Percentiles rank a stretch among this genome's conserved stretches.
These are phyloP conservation scores for Clarias laeviceps DNA, from an alignment of 2,797 vertebrate genomes.

Conservation along the genomic window DNA sequence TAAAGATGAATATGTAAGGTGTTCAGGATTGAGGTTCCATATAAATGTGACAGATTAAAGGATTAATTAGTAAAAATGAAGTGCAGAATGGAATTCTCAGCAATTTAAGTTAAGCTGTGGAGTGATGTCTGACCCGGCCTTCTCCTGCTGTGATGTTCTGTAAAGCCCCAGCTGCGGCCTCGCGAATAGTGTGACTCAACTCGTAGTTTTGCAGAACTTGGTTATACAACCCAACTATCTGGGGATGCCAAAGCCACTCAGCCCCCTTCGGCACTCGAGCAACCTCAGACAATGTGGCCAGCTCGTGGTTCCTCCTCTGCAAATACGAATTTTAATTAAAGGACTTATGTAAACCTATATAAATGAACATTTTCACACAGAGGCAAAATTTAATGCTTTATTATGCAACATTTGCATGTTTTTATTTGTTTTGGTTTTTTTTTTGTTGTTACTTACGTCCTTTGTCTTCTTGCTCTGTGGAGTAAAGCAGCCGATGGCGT, in stretches of 20 bases:
- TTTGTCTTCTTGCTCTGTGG: constrained; percentile 83
- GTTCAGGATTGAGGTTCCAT: not conserved
- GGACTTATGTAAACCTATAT: not conserved
- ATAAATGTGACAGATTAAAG: not conserved
- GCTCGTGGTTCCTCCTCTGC: constrained; percentile 77
- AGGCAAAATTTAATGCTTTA: not conserved
- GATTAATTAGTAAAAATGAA: not conserved
- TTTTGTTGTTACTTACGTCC: constrained; percentile 72
- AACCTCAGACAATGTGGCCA: constrained; percentile 84
- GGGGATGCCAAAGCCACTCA: constrained; percentile 96
- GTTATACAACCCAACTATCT: constrained; percentile 86
- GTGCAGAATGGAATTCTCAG: not conserved
- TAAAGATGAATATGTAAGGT: not conserved
- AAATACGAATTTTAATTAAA: not conserved
- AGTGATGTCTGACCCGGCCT: constrained; percentile 76
- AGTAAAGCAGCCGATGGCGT: constrained; percentile 89
- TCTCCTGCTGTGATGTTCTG: constrained; percentile 95
- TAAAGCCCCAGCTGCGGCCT: constrained; percentile 87
- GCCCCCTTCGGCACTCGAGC: constrained; percentile 86
- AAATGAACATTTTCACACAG: not conserved
- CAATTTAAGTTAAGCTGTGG: not conserved
- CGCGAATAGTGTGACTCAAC: constrained; percentile 79
- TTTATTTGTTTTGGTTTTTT: not conserved
- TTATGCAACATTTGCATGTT: not conserved
- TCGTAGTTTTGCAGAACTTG: constrained; percentile 83